phyloP scores from a whole-genome alignment of 1,140 invertebrate genomes.

The Halictus rubicundus region DNA sequence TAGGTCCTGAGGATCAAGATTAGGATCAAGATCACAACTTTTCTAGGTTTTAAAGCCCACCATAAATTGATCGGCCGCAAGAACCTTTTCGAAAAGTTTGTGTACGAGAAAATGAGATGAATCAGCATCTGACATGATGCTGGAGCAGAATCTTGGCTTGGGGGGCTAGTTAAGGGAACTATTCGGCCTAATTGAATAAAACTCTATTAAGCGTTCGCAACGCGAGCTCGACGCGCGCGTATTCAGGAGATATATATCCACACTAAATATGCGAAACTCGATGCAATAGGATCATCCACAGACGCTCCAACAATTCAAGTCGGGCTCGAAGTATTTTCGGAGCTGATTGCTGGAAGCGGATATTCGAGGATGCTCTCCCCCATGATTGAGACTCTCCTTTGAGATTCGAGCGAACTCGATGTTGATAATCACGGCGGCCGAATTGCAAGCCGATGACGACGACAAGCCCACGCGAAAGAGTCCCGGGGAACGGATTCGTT shows the following conservation, averaged over 20 bases:
- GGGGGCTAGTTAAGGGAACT: too few species aligned
- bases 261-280: neutral
- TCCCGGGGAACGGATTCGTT: neutral
- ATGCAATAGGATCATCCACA: neutral
- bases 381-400: constrained; percentile 10
- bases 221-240: too few species aligned
- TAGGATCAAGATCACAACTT: too few species aligned
- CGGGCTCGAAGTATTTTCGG: constrained; percentile 15
- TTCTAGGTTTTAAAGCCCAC: too few species aligned
- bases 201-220: too few species aligned
- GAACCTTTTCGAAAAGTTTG: too few species aligned
- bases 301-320: neutral
- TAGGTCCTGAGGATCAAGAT: too few species aligned
- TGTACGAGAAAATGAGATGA: too few species aligned
- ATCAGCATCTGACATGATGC: too few species aligned
- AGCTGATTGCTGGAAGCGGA: constrained; percentile 14
- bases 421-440: constrained; percentile 1
- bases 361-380: constrained; percentile 10
- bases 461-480: neutral
- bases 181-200: too few species aligned
- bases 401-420: constrained; percentile 16
- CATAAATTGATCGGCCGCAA: too few species aligned
- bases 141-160: too few species aligned
- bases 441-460: constrained; percentile 19
- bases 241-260: neutral